Base-by-base conservation (phyloP, 1,140 invertebrate genomes). In the Bicyclus anynana region DNA sequence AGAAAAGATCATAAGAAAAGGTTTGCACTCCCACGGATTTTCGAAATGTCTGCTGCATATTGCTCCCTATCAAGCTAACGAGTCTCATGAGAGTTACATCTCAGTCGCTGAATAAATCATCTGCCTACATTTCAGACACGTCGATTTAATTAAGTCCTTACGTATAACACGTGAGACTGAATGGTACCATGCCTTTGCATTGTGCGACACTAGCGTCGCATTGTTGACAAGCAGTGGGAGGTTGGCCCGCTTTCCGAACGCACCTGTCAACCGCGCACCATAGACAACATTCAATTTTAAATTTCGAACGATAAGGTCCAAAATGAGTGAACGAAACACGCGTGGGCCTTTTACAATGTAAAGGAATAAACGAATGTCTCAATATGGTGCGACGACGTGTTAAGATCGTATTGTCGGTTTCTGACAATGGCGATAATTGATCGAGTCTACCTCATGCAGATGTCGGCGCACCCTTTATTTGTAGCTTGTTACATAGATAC, bases 131-230 rank as follows among this genome's bases (percentile, higher is more conserved):
- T 67, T 62, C 42, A 52, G 58, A 57, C 72, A 21, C 20, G 65
- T 73, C 69, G 67, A 82, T 84, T 87, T 87, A 87, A 87, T 87
- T 83, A 84, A 87, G 77, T 84, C 78, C 64, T 72, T 65, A 74
- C 64, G 71, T 77, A 62, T 67, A 76, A 79, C 79, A 84, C 83
- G 80, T 80, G 79, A 75, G 71, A 53, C 65, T 72, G 69, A 83
- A 79, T 80, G 56, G 69, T 62, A 58, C 64, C 65, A 68, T 65
- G 59, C 62, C 64, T 63, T 63, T 59, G 63, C 69, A 64, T 80
- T 75, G 69, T 82, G 52, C 56, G 62, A 71, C 62, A 60, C 67
- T 62, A 62, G 67, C 69, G 72, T 73, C 70, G 73, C 67, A 78
- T 87, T 87, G 81, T 84, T 65, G 72, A 59, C 71, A 72, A 75